Percentiles rank a stretch among this genome's conserved stretches.
phyloP scores from a whole-genome alignment of 2,797 vertebrate genomes.

The Leptoclinus maculatus region DNA sequence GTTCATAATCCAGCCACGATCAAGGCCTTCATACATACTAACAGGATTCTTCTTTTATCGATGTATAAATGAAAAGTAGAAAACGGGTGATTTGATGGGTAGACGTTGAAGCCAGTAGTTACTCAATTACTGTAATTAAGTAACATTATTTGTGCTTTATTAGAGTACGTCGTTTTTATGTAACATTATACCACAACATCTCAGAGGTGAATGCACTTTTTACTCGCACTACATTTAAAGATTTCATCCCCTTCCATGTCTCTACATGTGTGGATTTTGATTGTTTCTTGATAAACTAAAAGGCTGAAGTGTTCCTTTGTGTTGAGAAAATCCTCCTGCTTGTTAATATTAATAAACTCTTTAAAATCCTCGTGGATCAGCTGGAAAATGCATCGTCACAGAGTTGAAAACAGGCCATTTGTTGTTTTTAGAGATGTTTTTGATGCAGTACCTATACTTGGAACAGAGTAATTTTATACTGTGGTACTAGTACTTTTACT shows the following conservation, averaged over 20 bases:
- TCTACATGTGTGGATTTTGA: too few species aligned
- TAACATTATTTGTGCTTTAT: not conserved
- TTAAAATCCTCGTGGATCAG: too few species aligned
- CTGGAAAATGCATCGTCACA: too few species aligned
- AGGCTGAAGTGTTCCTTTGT: too few species aligned
- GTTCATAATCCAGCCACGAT: constrained; percentile 4
- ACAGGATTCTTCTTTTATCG: too few species aligned
- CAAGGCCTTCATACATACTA: not conserved
- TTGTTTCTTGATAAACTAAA: too few species aligned
- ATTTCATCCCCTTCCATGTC: too few species aligned
- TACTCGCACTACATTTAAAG: too few species aligned
- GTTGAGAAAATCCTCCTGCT: too few species aligned
- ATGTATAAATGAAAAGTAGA: not conserved
- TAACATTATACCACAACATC: not conserved
- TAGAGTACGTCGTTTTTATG: not conserved
- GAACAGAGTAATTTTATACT: not conserved
- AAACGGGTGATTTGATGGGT: not conserved
- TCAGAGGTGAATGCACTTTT: too few species aligned
- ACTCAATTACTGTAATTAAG: not conserved
- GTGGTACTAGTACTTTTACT: rapidly evolving
- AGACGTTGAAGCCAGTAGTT: not conserved
- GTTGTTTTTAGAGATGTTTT: rapidly evolving
- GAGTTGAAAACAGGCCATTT: too few species aligned
- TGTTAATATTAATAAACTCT: too few species aligned
- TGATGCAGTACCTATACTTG: not conserved